Evolutionary conservation across 2,113 vertebrate species (phyloP), one percentile per base, ranked within the genome.

Genomic region (Progne subis): DNA sequence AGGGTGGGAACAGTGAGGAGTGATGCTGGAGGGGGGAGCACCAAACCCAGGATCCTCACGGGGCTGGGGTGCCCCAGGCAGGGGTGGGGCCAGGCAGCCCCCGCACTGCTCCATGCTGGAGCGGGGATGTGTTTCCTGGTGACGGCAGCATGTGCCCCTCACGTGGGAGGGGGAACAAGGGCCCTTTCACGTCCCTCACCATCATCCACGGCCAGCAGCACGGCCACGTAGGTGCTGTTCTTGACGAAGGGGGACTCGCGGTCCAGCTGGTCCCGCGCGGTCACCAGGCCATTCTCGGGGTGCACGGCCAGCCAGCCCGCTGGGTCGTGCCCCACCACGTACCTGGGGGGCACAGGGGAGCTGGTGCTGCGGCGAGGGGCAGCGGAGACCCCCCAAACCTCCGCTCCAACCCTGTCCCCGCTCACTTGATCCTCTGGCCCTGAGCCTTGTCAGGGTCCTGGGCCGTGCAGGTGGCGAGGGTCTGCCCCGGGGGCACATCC

Each of bases 351-450:
- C 63, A 93, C 47, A 96, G 39, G 19, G 46, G 69, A 69, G 52
- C 19, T 46, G 26, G 28, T 59, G n/a, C 69, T 18, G 3, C 0
- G 0, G 46, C 4, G 0, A n/a, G 55, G 24, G 18, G 9, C 4
- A 11, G 37, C 0, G 0, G 41, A 28, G 21, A 41, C 1, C 3
- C 24, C 16, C 18, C 47, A 41, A 3, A 34, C 16, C 18, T 19
- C 2, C 5, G 28, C 41, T 37, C 16, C 23, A 41, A 21, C 13
- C 23, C 21, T 4, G 2, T 14, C 14, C 11, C 18, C 0, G 0
- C 98, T 98, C 98, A 99, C 99, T 64, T 97, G 96, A 99, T 96
- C 55, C 24, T 98, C 97, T 99, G 99, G 17, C 92, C 67, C 89
- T 96, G 98, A 1, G 77, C 97, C 7, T 46, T 97, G 92, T 99